These are phyloP conservation scores for Thaleichthys pacificus DNA, from an alignment of 2,797 vertebrate species.

Conservation along the genomic window DNA sequence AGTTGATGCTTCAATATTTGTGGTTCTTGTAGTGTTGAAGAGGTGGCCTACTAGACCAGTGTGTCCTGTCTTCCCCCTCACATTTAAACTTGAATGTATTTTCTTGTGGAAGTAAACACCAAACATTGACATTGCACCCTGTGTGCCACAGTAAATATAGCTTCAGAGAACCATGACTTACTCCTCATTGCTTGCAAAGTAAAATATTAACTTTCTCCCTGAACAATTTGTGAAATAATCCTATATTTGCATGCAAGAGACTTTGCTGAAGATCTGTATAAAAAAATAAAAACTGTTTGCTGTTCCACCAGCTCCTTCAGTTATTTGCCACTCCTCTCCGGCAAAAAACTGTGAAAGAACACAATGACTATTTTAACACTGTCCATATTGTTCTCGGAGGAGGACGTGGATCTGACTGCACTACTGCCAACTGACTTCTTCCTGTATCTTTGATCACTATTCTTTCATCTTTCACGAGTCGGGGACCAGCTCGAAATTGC, in stretches of 20 bases:
- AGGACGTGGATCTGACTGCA: conserved; percentile 46
- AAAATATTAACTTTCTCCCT: not conserved
- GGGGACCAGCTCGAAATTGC: conserved; percentile 57
- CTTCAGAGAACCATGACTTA: not conserved
- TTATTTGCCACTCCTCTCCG: conserved; percentile 39
- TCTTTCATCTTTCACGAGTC: conserved; percentile 71
- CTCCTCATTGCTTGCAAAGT: not conserved
- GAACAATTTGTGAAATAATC: not conserved
- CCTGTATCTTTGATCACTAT: conserved; percentile 68
- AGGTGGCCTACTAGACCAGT: not conserved
- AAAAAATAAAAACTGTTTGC: not conserved
- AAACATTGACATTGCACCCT: not conserved
- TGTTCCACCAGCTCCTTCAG: conserved; percentile 15
- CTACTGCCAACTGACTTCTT: conserved; percentile 46
- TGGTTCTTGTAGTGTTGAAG: not conserved
- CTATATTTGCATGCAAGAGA: conserved; percentile 4
- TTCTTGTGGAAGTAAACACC: not conserved
- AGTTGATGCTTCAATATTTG: not conserved
- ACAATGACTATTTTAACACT: conserved; percentile 55
- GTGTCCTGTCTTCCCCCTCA: not conserved
- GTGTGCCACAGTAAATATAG: not conserved
- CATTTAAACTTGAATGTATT: not conserved
- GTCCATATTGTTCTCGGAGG: conserved; percentile 60
- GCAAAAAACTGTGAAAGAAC: conserved; percentile 45
- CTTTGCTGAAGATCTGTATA: not conserved